These are phyloP conservation scores for Lasioglossum villosulum DNA, from an alignment of 2,888 invertebrate genomes.

Conservation along the genomic window DNA sequence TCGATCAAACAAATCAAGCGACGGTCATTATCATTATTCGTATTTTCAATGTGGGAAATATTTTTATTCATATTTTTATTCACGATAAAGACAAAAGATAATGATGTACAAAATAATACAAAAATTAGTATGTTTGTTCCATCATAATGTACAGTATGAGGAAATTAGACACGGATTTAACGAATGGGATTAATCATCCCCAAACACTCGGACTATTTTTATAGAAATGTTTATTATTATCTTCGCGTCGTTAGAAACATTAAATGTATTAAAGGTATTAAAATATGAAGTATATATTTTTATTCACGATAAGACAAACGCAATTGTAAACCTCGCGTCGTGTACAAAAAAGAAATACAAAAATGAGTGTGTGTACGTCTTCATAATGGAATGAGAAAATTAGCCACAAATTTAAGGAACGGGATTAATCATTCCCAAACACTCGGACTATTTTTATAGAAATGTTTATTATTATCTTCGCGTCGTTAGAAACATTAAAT, in stretches of 20 bases:
- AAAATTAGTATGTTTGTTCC: not conserved
- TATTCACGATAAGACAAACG: too few species aligned
- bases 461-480: too few species aligned
- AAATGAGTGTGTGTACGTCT: too few species aligned
- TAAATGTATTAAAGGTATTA: not conserved
- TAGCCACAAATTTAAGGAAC: too few species aligned
- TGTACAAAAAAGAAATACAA: too few species aligned
- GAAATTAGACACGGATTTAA: not conserved
- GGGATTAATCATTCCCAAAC: too few species aligned
- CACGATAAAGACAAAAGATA: not conserved
- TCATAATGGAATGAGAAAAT: too few species aligned
- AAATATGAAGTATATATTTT: too few species aligned
- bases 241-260: not conserved
- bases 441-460: too few species aligned
- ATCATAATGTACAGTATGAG: not conserved
- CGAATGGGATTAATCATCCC: too few species aligned
- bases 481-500: too few species aligned
- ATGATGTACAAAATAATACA: not conserved
- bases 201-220: not conserved
- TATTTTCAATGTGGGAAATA: not conserved
- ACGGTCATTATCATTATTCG: not conserved
- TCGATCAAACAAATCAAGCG: conserved; percentile 1
- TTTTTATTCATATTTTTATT: not conserved
- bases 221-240: not conserved
- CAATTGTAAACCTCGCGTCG: too few species aligned